Evolutionary conservation across 2,113 vertebrate genomes (phyloP).

Genomic region (Mus pahari): DNA sequence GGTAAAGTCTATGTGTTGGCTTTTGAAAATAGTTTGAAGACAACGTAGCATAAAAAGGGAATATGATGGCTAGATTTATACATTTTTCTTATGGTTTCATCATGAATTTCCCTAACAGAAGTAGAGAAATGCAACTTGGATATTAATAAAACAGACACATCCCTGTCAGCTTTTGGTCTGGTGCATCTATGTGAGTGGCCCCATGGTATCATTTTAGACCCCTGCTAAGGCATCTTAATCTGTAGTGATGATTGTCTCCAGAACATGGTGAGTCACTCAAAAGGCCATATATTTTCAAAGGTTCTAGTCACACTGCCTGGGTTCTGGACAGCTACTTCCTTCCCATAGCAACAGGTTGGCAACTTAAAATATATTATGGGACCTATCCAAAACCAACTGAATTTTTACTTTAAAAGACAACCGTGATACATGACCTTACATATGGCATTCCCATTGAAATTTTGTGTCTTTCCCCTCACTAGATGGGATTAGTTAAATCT

Average conservation of each 20-base stretch:
- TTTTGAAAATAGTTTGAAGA: conserved; percentile 4
- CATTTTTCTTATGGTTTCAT: not conserved
- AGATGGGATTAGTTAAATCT: conserved; percentile 88
- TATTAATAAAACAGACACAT: not conserved
- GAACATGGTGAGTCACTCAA: not conserved
- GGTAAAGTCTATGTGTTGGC: not conserved
- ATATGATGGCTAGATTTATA: not conserved
- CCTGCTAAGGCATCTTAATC: too few relatives aligned
- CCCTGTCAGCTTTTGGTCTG: not conserved
- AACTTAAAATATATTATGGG: conserved; percentile 85
- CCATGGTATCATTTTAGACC: not conserved
- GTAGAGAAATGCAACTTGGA: not conserved
- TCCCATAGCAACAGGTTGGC: conserved; percentile 83
- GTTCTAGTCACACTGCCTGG: not conserved
- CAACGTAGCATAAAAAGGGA: not conserved
- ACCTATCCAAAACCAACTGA: conserved; percentile 82
- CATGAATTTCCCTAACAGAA: not conserved
- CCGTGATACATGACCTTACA: conserved; percentile 85
- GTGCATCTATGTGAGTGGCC: not conserved
- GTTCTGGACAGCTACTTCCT: not conserved
- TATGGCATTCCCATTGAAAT: conserved; percentile 88
- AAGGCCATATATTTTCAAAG: not conserved
- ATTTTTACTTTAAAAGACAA: conserved; percentile 86
- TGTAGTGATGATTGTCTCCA: not conserved
- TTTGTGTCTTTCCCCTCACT: conserved; percentile 91